These are phyloP conservation scores for Falco biarmicus DNA, from an alignment of 2,797 vertebrate genomes.

Conservation along the genomic window DNA sequence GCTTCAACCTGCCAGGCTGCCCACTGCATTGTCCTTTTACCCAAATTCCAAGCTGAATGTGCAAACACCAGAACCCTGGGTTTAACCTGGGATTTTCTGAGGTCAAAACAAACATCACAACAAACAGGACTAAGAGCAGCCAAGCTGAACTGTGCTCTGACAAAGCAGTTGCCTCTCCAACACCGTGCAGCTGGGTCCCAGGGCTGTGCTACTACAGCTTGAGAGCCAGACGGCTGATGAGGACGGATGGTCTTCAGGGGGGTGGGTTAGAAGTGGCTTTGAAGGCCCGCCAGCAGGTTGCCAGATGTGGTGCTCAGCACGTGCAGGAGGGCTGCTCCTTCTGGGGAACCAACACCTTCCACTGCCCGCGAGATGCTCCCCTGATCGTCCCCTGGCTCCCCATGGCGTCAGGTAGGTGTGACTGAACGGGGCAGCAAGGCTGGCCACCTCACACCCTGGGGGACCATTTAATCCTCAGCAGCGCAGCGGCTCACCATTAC, in stretches of 20 bases:
- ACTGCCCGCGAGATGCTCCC: neutral
- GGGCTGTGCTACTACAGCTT: neutral
- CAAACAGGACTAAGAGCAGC: neutral
- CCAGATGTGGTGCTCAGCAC: neutral
- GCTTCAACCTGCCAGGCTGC: neutral
- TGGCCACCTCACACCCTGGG: neutral
- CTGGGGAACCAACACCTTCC: neutral
- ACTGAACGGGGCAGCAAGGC: neutral
- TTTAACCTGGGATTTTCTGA: neutral
- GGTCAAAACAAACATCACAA: neutral
- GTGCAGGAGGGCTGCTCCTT: neutral
- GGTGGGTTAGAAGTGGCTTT: neutral
- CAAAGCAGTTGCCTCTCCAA: neutral
- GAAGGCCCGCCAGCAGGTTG: neutral
- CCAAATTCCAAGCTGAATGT: neutral
- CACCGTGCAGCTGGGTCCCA: accelerated
- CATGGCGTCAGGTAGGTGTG: neutral
- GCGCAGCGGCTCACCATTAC: neutral
- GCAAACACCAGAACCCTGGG: neutral
- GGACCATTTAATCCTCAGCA: neutral
- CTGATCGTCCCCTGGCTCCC: neutral
- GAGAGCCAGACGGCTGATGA: neutral
- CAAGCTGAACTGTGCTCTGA: neutral
- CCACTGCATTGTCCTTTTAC: neutral
- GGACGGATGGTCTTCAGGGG: neutral